These are phyloP conservation scores for Sebastes schlegelii DNA, from an alignment of 2,113 vertebrate species.

Conservation along the genomic window DNA sequence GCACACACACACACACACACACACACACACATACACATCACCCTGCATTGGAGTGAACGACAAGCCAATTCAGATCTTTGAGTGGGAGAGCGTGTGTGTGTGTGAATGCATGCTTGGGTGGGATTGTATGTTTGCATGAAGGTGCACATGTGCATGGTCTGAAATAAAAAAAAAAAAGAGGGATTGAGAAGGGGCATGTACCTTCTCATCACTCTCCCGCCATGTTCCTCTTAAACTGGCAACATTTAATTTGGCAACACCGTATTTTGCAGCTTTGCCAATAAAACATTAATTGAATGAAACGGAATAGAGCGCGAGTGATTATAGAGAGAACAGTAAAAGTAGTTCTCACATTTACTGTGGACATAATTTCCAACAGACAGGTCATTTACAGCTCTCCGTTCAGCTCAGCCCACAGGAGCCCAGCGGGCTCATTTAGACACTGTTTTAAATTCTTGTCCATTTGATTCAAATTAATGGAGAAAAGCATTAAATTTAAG, in stretches of 20 bases:
- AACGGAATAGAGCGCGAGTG: conserved; percentile 50
- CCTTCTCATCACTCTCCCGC: conserved; percentile 19
- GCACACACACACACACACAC: conserved; percentile 24
- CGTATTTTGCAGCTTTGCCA: conserved; percentile 53
- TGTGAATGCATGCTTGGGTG: neutral
- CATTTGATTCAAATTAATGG: conserved; percentile 66
- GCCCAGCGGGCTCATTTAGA: conserved; percentile 52
- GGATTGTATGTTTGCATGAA: conserved; percentile 20
- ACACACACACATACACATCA: conserved; percentile 13
- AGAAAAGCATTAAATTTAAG: conserved; percentile 50
- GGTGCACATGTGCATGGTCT: neutral
- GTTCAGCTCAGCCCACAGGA: conserved; percentile 36
- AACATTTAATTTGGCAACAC: conserved; percentile 55
- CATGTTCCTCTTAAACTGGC: conserved; percentile 38
- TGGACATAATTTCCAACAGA: conserved; percentile 66
- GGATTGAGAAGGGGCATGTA: neutral
- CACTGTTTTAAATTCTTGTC: conserved; percentile 50
- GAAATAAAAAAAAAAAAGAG: neutral
- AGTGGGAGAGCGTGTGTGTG: conserved; percentile 18
- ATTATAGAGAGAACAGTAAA: conserved; percentile 68
- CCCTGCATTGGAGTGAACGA: conserved; percentile 48
- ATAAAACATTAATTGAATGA: conserved; percentile 60
- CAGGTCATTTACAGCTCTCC: conserved; percentile 63
- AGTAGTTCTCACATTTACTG: conserved; percentile 67
- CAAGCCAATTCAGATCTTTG: conserved; percentile 53